Conservation (phyloP, 2,113 vertebrate species). For the Mobula hypostoma region DNA sequence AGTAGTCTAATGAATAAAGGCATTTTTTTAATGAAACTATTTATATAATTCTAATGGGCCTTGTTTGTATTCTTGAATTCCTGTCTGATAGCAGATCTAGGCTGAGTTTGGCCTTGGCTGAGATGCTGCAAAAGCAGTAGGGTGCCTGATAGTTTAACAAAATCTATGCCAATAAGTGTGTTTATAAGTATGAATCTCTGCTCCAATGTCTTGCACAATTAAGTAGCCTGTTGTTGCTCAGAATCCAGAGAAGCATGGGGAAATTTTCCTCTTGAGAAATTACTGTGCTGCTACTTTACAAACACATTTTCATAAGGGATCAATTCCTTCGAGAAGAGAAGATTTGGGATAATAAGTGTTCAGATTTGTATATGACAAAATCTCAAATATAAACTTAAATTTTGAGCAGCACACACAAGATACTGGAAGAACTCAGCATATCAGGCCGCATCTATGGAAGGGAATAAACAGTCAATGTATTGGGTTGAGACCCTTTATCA, state of each 20-base stretch:
- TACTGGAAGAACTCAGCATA: too few species aligned
- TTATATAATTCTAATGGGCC: neutral
- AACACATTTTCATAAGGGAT: neutral
- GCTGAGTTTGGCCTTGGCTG: neutral
- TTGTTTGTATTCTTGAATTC: neutral
- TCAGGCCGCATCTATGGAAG: too few species aligned
- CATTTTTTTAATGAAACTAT: neutral
- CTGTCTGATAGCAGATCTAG: neutral
- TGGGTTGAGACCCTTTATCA: too few species aligned
- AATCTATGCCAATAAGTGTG: neutral
- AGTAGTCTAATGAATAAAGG: neutral
- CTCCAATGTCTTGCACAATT: neutral
- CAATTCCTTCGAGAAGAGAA: neutral
- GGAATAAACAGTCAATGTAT: too few species aligned
- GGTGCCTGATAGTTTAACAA: neutral
- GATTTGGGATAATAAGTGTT: neutral
- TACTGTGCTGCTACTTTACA: neutral
- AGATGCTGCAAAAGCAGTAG: neutral
- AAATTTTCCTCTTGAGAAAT: neutral
- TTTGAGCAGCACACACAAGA: neutral
- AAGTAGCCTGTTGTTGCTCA: neutral
- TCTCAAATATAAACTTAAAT: neutral
- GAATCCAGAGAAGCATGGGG: neutral
- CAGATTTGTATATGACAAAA: neutral
- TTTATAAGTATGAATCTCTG: neutral